Evolutionary conservation across 2,797 vertebrate genomes (phyloP).

Genomic region (Paratrypauchen microcephalus): DNA sequence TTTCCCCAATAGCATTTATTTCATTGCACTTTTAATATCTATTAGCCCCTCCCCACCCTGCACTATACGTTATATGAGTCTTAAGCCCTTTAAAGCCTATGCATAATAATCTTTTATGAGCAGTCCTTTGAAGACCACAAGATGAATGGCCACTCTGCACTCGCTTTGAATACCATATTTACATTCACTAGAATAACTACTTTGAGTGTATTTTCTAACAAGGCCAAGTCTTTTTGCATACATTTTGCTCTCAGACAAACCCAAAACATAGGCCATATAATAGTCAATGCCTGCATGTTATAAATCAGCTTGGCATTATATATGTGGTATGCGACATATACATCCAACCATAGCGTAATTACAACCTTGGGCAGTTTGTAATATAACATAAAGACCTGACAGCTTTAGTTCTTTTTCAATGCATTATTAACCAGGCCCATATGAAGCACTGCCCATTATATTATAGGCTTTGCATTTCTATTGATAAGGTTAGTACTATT

Average conservation of each 20-base stretch:
- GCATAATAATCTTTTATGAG: conserved; percentile 39
- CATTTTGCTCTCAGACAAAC: neutral
- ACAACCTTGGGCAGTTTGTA: conserved; percentile 9
- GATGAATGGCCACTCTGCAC: conserved; percentile 27
- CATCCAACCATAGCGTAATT: conserved; percentile 5
- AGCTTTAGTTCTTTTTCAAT: conserved; percentile 12
- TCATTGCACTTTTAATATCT: conserved; percentile 12
- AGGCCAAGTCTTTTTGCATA: conserved; percentile 4
- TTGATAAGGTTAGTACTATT: too few species aligned
- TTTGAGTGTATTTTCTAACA: neutral
- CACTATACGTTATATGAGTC: conserved; percentile 7
- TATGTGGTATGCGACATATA: neutral
- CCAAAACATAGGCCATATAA: neutral
- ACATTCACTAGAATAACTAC: conserved; percentile 4
- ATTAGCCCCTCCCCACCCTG: conserved; percentile 7
- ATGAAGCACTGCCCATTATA: neutral
- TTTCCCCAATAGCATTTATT: neutral
- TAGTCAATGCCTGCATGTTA: neutral
- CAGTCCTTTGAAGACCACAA: conserved; percentile 34
- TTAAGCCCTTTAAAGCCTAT: conserved; percentile 21
- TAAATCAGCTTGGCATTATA: conserved; percentile 7
- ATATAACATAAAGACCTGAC: conserved; percentile 13
- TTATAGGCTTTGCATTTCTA: neutral
- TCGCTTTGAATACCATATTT: conserved; percentile 21
- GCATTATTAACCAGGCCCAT: conserved; percentile 6